Base-by-base conservation (phyloP, 2,888 invertebrate genomes). In the Ormyrus nitidulus region DNA sequence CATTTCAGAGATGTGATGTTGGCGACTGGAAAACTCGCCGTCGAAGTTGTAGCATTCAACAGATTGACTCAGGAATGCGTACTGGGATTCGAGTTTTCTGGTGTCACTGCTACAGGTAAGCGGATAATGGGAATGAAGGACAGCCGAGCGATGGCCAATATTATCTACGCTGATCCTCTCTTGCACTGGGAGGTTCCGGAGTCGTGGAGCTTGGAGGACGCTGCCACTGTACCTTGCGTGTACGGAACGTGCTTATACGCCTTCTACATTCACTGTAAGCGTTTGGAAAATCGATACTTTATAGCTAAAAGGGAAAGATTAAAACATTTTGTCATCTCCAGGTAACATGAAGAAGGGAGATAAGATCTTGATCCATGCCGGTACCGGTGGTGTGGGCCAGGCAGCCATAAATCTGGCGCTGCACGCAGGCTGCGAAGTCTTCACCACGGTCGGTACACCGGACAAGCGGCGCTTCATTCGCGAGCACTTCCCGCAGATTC, bases 11-110 rank as follows among this genome's bases (percentile, higher is more conserved):
- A 99, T 89, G 92, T 99, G 0, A 98, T 99, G 99, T 92, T 97
- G 0, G 97, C 98, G 0, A 96, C 96, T 0, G 98, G 98, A 1
- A 97, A 97, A 87, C 93, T 99, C 6, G 94, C 96, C 7, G 93
- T 94, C 0, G 98, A 98, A 88, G 93, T 96, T 0, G 94, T 96
- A 0, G 95, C 95, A 0, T 92, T 92, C 51, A 92, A 92, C 0
- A 92, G 95, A n/a, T 87, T 93, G 46, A 91, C 92, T 9, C 93
- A 96, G 84, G 94, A 94, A 83, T 93, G 93, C 84, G 92, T 94
- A 0, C 92, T 94, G 83, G 95, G 95, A 0, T 93, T 95, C 82
- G 95, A 96, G 84, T 92, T 93, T 84, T 92, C 93, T 5, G 96
- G 95, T 48, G 91, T 93, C 65, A 92, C 92, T 51, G 65, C 85